Base-by-base conservation (phyloP, 2,797 vertebrate genomes). In the Myiotriccus ornatus region DNA sequence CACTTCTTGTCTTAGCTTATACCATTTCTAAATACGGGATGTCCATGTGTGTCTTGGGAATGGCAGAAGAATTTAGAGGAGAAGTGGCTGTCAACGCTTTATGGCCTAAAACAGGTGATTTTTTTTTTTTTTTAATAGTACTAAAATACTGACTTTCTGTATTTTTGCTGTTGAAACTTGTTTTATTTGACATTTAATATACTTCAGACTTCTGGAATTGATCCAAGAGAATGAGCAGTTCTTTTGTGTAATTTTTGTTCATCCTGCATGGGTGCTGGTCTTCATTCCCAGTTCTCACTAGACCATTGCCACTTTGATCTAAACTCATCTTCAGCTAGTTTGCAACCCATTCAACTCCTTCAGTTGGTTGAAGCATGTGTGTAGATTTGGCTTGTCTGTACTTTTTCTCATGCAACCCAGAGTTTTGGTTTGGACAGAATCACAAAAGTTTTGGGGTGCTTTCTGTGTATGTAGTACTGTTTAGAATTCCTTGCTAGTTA, bases 21-120 rank as follows among this genome's bases (percentile, higher is more conserved):
- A 99, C 99, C 4, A 99, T 99, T 98, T 99, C 99, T 24, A 99
- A 99, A 93, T 99, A 99, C 24, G 99, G 99, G 21, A 99, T 99
- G 99, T 99, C 99, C 85, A 99, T 99, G 99, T 99, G 99, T 68
- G 99, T 99, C 55, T 98, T 99, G 95, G 99, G 99, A 82, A 99
- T 99, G 99, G 98, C 99, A 9, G 99, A 99, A 96, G 99, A 99
- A 98, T 99, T 99, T 98, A 98, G 94, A 97, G 99, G 98, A 96
- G 98, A 99, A 96, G 98, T 99, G 63, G 99, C 99, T 4, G 98
- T 99, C 89, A 99, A 99, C 87, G 99, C 99, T 41, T 98, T 99
- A 47, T 99, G 99, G 99, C 99, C 99, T 41, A 98, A 97, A 98
- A 99, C 99, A 73, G 99, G 99, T 99, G 56, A 90, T 92, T 87